A percentile compares a stretch with the other conserved stretches of the same genome.
phyloP scores from a whole-genome alignment of 2,888 invertebrate species.

The Ctena decussata region DNA sequence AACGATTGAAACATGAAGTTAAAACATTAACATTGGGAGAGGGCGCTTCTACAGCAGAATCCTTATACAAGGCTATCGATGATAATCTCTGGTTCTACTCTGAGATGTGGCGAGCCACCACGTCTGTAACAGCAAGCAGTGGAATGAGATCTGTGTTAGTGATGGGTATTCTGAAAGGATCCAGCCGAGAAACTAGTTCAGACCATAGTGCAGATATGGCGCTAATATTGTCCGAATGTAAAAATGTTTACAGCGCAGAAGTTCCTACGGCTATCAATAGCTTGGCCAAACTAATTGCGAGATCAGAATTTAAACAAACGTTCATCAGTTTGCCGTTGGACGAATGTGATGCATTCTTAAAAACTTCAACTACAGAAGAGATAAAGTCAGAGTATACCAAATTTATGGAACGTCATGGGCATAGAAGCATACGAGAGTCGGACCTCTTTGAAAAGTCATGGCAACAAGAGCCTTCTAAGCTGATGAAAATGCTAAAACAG shows the following conservation, averaged over 20 bases:
- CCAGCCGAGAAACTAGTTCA: not conserved
- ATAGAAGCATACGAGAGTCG: constrained; percentile 89
- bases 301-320: not conserved
- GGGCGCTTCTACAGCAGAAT: not conserved
- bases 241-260: constrained; percentile 10
- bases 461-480: constrained; percentile 62
- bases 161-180: not conserved
- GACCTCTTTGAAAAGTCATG: constrained; percentile 73
- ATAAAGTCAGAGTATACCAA: not conserved
- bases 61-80: not conserved
- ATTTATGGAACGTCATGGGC: constrained; percentile 91
- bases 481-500: constrained; percentile 87
- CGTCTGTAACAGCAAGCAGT: not conserved
- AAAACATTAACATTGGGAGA: not conserved
- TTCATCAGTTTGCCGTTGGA: not conserved
- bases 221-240: not conserved
- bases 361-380: not conserved
- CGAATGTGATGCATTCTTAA: not conserved
- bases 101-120: not conserved
- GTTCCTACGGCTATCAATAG: constrained; percentile 17
- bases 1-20: not conserved
- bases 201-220: not conserved
- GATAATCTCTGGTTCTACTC: not conserved
- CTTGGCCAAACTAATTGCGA: constrained; percentile 4
- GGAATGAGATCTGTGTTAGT: not conserved